Base-by-base conservation (phyloP, 2,113 vertebrate genomes). In the Serinus canaria region DNA sequence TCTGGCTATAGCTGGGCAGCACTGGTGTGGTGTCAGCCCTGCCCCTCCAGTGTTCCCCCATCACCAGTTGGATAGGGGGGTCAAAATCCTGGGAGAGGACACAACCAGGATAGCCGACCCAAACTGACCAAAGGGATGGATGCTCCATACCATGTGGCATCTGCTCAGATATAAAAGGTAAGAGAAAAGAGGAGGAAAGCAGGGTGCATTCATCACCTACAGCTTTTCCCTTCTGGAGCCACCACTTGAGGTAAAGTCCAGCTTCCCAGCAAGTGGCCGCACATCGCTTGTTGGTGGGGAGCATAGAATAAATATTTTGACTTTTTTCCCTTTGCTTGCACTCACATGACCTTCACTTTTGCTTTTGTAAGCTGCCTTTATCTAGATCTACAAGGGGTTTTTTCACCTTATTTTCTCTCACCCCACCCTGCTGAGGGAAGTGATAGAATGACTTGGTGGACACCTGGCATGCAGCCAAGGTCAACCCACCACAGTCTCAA, bases 181-280 rank as follows among this genome's bases (percentile, higher is more conserved):
- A 81, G 18, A 52, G 33, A 58, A 44, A 50, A 15, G 25, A 43
- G 7, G 14, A 56, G 21, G 11, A 50, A 73, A 43, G 7, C 4
- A 5, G 6, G 2, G 1, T 15, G 8, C 7, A 59, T 28, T 73
- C 21, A 23, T 37, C 23, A 66, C 59, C 50, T 52, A 24, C 5
- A 43, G 2, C 13, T 24, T n/a, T 52, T 74, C 8, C 7, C 9
- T 46, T 52, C 33, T 52, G 28, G 15, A 59, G 10, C 12, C 28
- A 44, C 15, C 22, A 16, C 37, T 24, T 44, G 15, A 19, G 8
- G 15, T 37, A 44, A 50, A 44, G 22, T 12, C 76, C 59, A 74
- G 12, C 19, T 59, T 59, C 27, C 37, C 22, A 44, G 15, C 15
- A 66, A 64, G 15, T 0, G 1, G 33, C 10, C 0, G 0, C 18